phyloP scores from a whole-genome alignment of 2,888 invertebrate genomes.

The Chelonus formosanus region DNA sequence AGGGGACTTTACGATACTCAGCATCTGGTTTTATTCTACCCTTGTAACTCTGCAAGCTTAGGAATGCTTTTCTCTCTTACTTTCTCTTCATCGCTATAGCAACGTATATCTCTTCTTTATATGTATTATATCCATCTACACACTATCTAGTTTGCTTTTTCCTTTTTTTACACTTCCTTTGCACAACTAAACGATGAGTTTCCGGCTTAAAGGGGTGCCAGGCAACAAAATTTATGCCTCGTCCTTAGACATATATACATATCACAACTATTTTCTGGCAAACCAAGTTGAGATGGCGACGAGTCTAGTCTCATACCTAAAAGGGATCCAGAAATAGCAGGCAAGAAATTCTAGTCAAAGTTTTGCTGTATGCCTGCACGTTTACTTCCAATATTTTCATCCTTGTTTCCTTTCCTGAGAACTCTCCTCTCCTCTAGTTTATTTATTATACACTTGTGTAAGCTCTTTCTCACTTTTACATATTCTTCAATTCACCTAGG shows the following conservation, averaged over 20 bases:
- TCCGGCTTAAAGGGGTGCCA: slow-evolving; percentile 25
- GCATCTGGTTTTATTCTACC: slow-evolving; percentile 38
- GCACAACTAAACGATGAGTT: slow-evolving; percentile 40
- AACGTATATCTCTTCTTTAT: not conserved
- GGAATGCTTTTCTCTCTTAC: slow-evolving; percentile 18
- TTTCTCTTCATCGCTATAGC: slow-evolving; percentile 5
- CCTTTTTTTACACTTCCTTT: slow-evolving; percentile 23
- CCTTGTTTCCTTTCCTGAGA: slow-evolving; percentile 6
- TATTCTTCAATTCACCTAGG: slow-evolving; percentile 27
- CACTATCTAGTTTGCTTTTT: slow-evolving; percentile 5
- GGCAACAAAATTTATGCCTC: slow-evolving; percentile 56
- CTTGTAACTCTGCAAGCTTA: slow-evolving; percentile 17
- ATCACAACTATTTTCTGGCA: slow-evolving; percentile 17
- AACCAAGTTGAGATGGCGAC: slow-evolving; percentile 29
- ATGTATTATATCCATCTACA: too few relatives aligned
- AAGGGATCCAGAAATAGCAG: not conserved
- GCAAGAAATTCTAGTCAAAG: slow-evolving; percentile 10
- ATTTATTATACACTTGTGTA: slow-evolving; percentile 38
- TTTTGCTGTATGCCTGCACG: slow-evolving; percentile 5
- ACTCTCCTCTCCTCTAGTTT: slow-evolving; percentile 13
- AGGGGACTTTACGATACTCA: slow-evolving; percentile 29
- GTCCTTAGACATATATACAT: slow-evolving; percentile 44
- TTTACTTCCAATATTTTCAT: slow-evolving; percentile 34
- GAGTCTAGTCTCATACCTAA: slow-evolving; percentile 3
- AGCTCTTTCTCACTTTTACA: not conserved